Percentiles rank a stretch among this genome's conserved stretches.
Evolutionary conservation across 2,888 invertebrate genomes (phyloP).

Genomic region (Tridacna gigas): DNA sequence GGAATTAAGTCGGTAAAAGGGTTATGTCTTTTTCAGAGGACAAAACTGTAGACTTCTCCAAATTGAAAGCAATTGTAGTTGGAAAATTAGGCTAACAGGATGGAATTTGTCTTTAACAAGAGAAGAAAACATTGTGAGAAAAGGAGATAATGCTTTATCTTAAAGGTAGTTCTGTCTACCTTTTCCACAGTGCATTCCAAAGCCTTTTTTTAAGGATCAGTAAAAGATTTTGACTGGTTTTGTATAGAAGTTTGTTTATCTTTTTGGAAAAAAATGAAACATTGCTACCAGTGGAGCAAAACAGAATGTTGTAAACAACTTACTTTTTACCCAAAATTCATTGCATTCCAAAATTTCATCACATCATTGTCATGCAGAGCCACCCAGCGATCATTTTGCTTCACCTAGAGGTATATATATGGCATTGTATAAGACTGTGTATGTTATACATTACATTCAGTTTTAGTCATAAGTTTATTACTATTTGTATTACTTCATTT

Average conservation of each 20-base stretch:
- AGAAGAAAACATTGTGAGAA: no score
- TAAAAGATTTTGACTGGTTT: not conserved
- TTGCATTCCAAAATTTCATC: not conserved
- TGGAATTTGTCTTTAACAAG: no score
- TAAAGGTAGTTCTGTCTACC: no score
- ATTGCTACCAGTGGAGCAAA: no score
- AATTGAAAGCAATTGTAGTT: no score
- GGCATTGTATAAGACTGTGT: not conserved
- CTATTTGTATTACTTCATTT: not conserved
- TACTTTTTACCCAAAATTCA: not conserved
- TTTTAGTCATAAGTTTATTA: not conserved
- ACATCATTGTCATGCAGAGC: not conserved
- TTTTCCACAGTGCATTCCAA: no score
- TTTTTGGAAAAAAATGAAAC: not conserved
- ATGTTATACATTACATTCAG: conserved; percentile 1
- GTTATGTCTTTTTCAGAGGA: no score
- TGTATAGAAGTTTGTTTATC: not conserved
- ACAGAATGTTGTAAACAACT: not conserved
- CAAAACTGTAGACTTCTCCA: no score
- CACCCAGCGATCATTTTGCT: not conserved
- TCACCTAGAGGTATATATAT: not conserved
- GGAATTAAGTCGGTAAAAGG: no score
- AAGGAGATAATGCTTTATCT: no score
- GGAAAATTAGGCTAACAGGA: no score
- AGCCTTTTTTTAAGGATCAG: not conserved